These are phyloP conservation scores for Calyptomena viridis DNA, from an alignment of 2,113 vertebrate genomes.

Conservation along the genomic window DNA sequence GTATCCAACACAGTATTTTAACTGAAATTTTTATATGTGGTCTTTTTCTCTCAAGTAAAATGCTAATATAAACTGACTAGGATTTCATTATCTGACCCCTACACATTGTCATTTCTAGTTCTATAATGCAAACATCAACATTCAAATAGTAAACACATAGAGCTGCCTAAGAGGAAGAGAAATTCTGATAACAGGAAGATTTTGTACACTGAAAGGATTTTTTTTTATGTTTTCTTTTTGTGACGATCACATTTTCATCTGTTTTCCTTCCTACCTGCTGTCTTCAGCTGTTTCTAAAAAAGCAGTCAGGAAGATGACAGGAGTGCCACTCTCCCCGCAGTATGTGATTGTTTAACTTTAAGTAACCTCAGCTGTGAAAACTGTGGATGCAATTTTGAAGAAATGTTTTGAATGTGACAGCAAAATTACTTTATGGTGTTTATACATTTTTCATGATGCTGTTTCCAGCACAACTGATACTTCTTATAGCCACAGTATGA, in stretches of 20 bases:
- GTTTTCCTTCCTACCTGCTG: background rate
- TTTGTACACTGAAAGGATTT: background rate
- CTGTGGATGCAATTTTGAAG: constrained; percentile 52
- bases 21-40: background rate
- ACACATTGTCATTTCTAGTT: background rate
- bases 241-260: background rate
- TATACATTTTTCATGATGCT: constrained; percentile 76
- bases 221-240: background rate
- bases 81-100: background rate
- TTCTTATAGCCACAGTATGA: constrained; percentile 56
- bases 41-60: background rate
- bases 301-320: background rate
- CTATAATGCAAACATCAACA: background rate
- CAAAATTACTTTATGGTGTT: constrained; percentile 73
- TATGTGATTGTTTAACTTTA: constrained; percentile 60
- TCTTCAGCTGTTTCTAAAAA: constrained; percentile 16
- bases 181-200: background rate
- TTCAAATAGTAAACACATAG: background rate
- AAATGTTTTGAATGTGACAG: constrained; percentile 75
- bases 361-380: constrained; percentile 66
- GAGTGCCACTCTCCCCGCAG: background rate
- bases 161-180: background rate
- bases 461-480: constrained; percentile 66
- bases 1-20: background rate
- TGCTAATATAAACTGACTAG: background rate